A percentile compares a stretch with the other conserved stretches of the same genome.
Conservation (phyloP, 2,113 vertebrate species). For the Uria lomvia region DNA sequence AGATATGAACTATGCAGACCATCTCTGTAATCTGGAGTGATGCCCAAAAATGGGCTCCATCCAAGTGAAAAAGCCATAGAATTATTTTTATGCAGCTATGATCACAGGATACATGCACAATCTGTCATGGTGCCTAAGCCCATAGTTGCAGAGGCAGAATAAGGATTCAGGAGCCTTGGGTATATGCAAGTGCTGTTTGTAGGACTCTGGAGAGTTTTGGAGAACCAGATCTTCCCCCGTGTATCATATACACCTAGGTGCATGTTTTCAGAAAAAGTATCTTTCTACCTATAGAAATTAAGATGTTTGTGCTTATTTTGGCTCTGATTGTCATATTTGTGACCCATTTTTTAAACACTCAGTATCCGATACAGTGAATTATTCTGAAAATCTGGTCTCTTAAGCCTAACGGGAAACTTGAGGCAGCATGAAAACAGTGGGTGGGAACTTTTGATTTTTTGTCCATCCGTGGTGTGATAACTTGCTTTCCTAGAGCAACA, state of each 20-base stretch:
- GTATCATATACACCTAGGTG: neutral
- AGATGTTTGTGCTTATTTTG: neutral
- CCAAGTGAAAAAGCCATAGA: neutral
- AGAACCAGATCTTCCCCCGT: neutral
- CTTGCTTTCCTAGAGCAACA: neutral
- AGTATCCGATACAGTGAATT: neutral
- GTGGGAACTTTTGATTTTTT: neutral
- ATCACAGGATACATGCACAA: neutral
- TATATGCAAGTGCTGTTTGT: neutral
- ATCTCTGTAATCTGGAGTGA: neutral
- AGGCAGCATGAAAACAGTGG: neutral
- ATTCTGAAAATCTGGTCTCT: neutral
- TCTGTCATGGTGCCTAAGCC: neutral
- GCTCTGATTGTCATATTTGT: neutral
- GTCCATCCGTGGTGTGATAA: neutral
- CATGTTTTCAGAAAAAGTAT: neutral
- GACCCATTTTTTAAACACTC: neutral
- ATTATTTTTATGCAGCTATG: neutral
- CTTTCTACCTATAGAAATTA: neutral
- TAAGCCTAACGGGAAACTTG: neutral
- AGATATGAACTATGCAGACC: neutral
- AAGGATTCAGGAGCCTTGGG: neutral
- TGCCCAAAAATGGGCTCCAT: neutral
- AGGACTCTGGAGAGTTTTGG: neutral
- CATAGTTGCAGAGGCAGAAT: neutral